Conservation (phyloP, 2,797 vertebrate genomes). For the Geotrypetes seraphini region DNA sequence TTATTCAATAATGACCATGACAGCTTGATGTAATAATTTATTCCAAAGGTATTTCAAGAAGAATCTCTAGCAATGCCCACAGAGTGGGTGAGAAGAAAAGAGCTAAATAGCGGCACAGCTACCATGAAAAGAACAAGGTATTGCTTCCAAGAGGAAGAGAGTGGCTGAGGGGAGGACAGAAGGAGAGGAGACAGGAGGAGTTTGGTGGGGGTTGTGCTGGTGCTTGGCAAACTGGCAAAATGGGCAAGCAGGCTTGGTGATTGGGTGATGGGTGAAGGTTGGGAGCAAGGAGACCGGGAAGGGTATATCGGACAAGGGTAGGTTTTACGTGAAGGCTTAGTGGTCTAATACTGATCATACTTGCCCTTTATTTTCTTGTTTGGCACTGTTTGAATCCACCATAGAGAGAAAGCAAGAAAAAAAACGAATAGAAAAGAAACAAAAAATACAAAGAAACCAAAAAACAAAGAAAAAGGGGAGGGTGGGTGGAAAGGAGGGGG, state of each 20-base stretch:
- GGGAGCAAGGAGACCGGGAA: background rate
- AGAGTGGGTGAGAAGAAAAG: conserved; percentile 38
- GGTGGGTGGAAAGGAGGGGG: conserved; percentile 78
- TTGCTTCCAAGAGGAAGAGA: conserved; percentile 63
- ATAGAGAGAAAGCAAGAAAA: conserved; percentile 98
- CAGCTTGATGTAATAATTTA: conserved; percentile 27
- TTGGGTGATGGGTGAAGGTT: background rate
- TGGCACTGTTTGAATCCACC: conserved; percentile 97
- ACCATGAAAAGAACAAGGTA: conserved; percentile 64
- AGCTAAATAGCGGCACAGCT: conserved; percentile 41
- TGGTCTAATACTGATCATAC: conserved; percentile 99
- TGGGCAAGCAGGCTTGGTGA: conserved; percentile 45
- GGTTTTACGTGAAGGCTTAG: conserved; percentile 63
- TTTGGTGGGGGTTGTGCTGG: conserved; percentile 27
- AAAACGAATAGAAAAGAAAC: conserved; percentile 97
- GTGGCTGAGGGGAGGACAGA: conserved; percentile 44
- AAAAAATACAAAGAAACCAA: conserved; percentile 94
- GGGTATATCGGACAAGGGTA: background rate
- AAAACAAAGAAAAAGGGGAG: conserved; percentile 74
- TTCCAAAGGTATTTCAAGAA: conserved; percentile 23
- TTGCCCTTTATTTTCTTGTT: conserved; percentile 89
- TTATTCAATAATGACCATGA: conserved; percentile 4
- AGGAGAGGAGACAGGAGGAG: conserved; percentile 29
- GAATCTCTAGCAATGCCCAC: conserved; percentile 25
- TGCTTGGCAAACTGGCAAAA: conserved; percentile 58